A percentile compares a stretch with the other conserved stretches of the same genome.
These are phyloP conservation scores for Porites divaricata DNA, from an alignment of 92 coral and sea anemone species.

Conservation along the genomic window DNA sequence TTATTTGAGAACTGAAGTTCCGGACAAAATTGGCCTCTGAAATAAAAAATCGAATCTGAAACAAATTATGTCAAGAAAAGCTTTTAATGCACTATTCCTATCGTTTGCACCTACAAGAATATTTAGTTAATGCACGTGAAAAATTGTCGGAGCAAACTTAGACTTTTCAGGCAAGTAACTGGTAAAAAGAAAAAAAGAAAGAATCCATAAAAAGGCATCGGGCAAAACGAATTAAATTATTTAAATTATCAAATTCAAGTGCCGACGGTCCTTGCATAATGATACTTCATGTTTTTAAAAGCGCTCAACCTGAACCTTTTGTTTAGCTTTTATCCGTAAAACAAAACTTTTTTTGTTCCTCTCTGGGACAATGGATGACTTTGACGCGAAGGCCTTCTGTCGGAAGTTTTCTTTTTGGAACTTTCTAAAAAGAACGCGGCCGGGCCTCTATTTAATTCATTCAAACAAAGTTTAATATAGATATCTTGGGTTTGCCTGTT, in stretches of 20 bases:
- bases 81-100: conserved; percentile 36
- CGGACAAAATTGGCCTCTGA: neutral
- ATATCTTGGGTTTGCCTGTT: neutral
- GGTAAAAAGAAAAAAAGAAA: conserved; percentile 4
- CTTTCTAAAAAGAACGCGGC: neutral
- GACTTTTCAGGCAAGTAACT: neutral
- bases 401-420: neutral
- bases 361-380: conserved; percentile 32
- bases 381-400: neutral
- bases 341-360: conserved; percentile 38
- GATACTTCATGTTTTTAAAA: neutral
- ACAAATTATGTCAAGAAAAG: conserved; percentile 7
- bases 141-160: conserved; percentile 4
- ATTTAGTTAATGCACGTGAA: neutral
- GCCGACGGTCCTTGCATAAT: neutral
- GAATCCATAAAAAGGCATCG: neutral
- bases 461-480: conserved; percentile 23
- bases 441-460: neutral
- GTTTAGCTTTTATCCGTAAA: conserved; percentile 19
- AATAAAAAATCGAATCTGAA: neutral
- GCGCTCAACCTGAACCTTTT: conserved; percentile 12
- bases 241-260: conserved; percentile 15
- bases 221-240: conserved; percentile 13
- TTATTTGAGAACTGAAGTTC: neutral
- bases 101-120: conserved; percentile 7